Percentiles rank a stretch among this genome's conserved stretches.
Evolutionary conservation across 2,113 vertebrate species (phyloP).

Genomic region (Irena cyanogastra): DNA sequence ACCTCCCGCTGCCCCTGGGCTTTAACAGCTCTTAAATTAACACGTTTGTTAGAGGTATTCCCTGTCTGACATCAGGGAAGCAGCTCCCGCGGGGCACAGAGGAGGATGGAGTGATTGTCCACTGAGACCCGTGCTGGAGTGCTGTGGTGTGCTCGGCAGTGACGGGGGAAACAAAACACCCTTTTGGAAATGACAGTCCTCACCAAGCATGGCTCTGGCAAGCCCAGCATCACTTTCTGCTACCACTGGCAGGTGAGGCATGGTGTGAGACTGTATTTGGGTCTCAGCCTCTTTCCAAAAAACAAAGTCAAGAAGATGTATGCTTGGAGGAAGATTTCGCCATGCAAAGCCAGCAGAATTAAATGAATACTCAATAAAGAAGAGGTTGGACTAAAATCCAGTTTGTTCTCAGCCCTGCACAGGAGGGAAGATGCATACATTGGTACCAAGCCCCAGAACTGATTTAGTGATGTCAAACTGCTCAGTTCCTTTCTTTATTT

Average conservation of each 20-base stretch:
- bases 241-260: background rate
- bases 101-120: background rate
- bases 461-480: background rate
- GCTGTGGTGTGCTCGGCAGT: accelerated
- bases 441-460: background rate
- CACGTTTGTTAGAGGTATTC: background rate
- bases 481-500: background rate
- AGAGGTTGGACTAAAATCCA: background rate
- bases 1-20: background rate
- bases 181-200: background rate
- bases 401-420: background rate
- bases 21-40: slow-evolving; percentile 27
- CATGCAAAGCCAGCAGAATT: background rate
- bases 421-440: background rate
- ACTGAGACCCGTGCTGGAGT: background rate
- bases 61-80: background rate
- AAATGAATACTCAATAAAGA: background rate
- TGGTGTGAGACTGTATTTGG: background rate
- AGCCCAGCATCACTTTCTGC: background rate
- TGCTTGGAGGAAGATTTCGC: background rate
- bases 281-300: background rate
- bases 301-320: background rate
- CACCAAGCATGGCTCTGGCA: background rate
- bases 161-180: background rate
- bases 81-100: accelerated